phyloP scores from a whole-genome alignment of 2,888 invertebrate species.

The Hybos culiciformis region DNA sequence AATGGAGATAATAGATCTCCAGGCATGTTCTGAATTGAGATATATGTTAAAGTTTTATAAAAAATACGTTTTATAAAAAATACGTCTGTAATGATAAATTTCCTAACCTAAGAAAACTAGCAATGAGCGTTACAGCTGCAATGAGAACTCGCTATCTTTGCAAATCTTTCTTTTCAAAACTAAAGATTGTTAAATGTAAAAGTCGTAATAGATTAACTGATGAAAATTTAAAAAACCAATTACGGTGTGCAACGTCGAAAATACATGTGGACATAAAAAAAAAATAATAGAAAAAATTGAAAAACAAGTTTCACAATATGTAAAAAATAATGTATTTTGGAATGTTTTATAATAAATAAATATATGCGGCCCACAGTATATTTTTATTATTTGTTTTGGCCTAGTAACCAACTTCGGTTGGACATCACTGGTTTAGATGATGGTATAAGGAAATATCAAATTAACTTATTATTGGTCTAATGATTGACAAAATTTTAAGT shows the following conservation, averaged over 20 bases:
- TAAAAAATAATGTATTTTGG: background rate
- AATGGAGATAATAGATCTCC: background rate
- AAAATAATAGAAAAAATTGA: background rate
- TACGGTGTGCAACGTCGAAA: background rate
- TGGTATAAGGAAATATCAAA: no score
- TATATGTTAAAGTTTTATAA: background rate
- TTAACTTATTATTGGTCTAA: no score
- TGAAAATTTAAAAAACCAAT: constrained; percentile 1
- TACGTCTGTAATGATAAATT: background rate
- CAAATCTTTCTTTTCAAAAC: constrained; percentile 1
- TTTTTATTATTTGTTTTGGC: background rate
- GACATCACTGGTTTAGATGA: background rate
- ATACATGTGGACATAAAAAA: background rate
- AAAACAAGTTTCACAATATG: constrained; percentile 2
- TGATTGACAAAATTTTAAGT: no score
- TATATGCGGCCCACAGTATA: background rate
- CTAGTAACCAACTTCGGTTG: background rate
- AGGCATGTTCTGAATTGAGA: background rate
- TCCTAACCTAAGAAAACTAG: constrained; percentile 1
- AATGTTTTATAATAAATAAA: background rate
- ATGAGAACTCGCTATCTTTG: background rate
- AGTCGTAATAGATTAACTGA: background rate
- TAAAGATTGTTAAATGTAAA: background rate
- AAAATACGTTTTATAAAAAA: background rate
- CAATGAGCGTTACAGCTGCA: background rate